Evolutionary conservation across 1,140 invertebrate species (phyloP).

Genomic region (Drosophila equinoxialis): DNA sequence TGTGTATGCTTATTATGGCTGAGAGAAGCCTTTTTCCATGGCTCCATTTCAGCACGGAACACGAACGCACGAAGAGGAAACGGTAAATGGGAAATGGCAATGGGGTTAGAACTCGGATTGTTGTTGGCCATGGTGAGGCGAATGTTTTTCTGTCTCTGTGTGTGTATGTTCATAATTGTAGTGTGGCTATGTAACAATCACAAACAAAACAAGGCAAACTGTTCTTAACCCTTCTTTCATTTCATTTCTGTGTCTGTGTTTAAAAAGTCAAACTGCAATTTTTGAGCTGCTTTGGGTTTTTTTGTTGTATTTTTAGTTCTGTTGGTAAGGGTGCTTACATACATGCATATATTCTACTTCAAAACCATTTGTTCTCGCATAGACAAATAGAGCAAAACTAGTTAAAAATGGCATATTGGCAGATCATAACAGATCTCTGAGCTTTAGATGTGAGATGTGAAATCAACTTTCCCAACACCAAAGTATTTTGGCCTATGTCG

Average conservation of each 20-base stretch:
- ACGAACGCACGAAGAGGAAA: background rate
- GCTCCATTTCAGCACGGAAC: slow-evolving; percentile 65
- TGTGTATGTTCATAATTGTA: slow-evolving; percentile 62
- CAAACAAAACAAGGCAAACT: slow-evolving; percentile 34
- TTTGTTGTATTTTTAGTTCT: background rate
- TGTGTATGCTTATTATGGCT: slow-evolving; percentile 56
- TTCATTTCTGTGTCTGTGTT: slow-evolving; percentile 43
- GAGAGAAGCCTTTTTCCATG: slow-evolving; percentile 53
- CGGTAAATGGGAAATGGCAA: slow-evolving; percentile 12
- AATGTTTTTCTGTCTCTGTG: slow-evolving; percentile 43
- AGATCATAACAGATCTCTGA: no score
- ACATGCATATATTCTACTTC: no score
- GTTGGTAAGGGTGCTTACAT: no score
- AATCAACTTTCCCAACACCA: no score
- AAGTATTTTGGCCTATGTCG: no score
- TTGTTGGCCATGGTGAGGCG: slow-evolving; percentile 20
- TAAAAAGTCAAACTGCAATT: slow-evolving; percentile 70
- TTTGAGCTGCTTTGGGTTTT: slow-evolving; percentile 18
- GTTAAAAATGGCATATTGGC: no score
- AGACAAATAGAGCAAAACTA: no score
- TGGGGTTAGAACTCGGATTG: background rate
- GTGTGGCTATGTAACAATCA: slow-evolving; percentile 37
- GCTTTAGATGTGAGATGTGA: no score
- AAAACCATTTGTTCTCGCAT: no score
- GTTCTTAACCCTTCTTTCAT: slow-evolving; percentile 13